Percentiles rank a stretch among this genome's conserved stretches.
Conservation (phyloP, 2,888 invertebrate genomes). For the Elysia crispata region DNA sequence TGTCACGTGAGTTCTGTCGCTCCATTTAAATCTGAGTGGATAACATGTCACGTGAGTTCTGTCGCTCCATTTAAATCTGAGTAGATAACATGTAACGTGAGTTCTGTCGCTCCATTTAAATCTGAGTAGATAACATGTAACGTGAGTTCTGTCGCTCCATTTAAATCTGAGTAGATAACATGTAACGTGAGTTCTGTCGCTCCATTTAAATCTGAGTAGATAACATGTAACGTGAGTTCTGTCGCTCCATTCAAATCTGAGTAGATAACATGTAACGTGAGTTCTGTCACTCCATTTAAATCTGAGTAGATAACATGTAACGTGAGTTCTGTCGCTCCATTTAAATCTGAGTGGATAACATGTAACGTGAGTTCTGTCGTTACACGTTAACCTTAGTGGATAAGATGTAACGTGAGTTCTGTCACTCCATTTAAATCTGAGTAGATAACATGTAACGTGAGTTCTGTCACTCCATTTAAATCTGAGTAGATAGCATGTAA, state of each 20-base stretch:
- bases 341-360: background rate
- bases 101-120: background rate
- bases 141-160: background rate
- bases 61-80: too few species aligned
- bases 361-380: background rate
- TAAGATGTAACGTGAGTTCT: too few species aligned
- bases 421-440: too few species aligned
- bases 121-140: background rate
- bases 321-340: background rate
- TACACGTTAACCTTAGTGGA: background rate
- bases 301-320: background rate
- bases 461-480: background rate
- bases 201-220: background rate
- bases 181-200: background rate
- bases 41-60: too few species aligned
- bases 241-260: too few species aligned
- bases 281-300: background rate
- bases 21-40: background rate
- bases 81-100: slow-evolving; percentile 44
- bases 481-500: background rate
- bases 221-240: too few species aligned
- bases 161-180: background rate
- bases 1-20: background rate
- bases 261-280: slow-evolving; percentile 44
- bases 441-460: slow-evolving; percentile 44